Evolutionary conservation across 2,888 invertebrate genomes (phyloP).

Genomic region (Caenorhabditis sp.): DNA sequence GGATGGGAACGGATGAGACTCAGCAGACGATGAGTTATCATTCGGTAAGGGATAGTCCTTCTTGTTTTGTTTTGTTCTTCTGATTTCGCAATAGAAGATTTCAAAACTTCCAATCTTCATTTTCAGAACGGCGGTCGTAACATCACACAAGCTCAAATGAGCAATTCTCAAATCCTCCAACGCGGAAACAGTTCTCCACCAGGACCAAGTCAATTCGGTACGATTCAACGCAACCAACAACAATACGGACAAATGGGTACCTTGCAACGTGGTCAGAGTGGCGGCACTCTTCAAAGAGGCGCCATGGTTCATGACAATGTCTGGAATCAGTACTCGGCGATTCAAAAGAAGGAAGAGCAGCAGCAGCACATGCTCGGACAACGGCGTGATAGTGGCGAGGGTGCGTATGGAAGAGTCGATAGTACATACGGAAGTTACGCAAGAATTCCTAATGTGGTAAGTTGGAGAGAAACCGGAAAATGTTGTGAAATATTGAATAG

Average conservation of each 20-base stretch:
- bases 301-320: slow-evolving; percentile 53
- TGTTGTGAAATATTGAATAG: slow-evolving; percentile 15
- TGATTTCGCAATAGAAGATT: slow-evolving; percentile 8
- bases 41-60: slow-evolving; percentile 45
- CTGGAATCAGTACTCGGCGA: slow-evolving; percentile 74
- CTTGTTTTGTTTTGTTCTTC: too few species aligned
- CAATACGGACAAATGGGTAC: slow-evolving; percentile 64
- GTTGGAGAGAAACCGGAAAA: slow-evolving; percentile 14
- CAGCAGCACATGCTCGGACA: slow-evolving; percentile 56
- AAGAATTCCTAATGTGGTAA: slow-evolving; percentile 67
- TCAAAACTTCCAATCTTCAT: not conserved
- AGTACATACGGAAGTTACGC: slow-evolving; percentile 73
- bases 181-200: slow-evolving; percentile 74
- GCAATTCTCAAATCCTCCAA: slow-evolving; percentile 54
- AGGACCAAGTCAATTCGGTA: slow-evolving; percentile 62
- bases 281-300: slow-evolving; percentile 64
- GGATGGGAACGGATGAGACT: slow-evolving; percentile 66
- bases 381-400: slow-evolving; percentile 66
- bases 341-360: slow-evolving; percentile 70
- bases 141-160: slow-evolving; percentile 47
- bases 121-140: slow-evolving; percentile 54
- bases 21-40: slow-evolving; percentile 67
- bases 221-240: slow-evolving; percentile 60
- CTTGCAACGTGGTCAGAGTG: slow-evolving; percentile 61
- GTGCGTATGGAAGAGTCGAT: slow-evolving; percentile 66